Conservation (phyloP, 2,888 invertebrate species). For the Tipula confusa region DNA sequence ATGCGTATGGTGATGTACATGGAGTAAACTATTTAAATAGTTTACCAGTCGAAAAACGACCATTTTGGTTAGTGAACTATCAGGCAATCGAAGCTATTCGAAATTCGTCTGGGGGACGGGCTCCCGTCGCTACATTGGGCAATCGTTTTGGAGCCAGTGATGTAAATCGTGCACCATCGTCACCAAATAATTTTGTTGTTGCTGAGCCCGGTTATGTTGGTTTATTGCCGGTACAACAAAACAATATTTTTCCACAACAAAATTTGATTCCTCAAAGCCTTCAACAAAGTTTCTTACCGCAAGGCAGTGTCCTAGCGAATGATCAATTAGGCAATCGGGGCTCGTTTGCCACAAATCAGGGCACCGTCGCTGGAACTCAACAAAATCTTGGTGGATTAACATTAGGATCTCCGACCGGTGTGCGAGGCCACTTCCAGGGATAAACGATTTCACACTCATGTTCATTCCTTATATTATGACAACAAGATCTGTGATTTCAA, state of each 20-base stretch:
- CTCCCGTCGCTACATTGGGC: neutral
- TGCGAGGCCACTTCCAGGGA: neutral
- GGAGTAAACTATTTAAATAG: conserved; percentile 60
- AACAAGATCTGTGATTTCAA: neutral
- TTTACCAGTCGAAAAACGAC: conserved; percentile 62
- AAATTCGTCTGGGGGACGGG: conserved; percentile 36
- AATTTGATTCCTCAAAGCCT: neutral
- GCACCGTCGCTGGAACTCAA: neutral
- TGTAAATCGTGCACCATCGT: neutral
- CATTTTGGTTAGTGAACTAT: conserved; percentile 70
- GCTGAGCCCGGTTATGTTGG: neutral
- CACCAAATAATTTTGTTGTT: neutral
- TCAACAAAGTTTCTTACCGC: neutral
- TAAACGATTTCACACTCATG: neutral
- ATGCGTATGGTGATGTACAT: conserved; percentile 61
- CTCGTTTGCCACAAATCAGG: neutral
- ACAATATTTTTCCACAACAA: neutral
- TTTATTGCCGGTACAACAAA: neutral
- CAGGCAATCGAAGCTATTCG: conserved; percentile 60
- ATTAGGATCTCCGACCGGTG: neutral
- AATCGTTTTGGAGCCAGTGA: neutral
- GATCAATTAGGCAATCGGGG: neutral
- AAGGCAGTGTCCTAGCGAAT: neutral
- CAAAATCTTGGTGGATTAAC: neutral
- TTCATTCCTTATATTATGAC: neutral